Base-by-base conservation (phyloP, 1,140 invertebrate species). In the Drosophila hydei region DNA sequence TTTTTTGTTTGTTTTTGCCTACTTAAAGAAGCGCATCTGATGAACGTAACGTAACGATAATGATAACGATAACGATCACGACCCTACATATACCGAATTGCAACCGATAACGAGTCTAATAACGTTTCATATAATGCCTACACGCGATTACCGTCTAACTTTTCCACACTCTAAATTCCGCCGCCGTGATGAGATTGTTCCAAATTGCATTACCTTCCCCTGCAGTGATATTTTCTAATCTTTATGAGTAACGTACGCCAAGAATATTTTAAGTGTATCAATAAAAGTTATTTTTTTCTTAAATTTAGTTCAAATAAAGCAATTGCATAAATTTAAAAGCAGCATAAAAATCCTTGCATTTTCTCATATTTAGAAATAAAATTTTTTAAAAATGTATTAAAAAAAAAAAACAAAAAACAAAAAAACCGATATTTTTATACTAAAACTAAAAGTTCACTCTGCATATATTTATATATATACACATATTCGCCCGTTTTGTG, bases 291-390 rank as follows among this genome's bases (percentile, higher is more conserved):
- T 61, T 68, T 69, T 68, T 85, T 69, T 68, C 54, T 50, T 77
- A 59, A 62, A 62, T 59, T 62, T 71, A 73, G 52, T 71, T 45
- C 38, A 61, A 85, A 85, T 87, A 81, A 85, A 85, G 63, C 52
- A 80, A 87, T 21, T 71, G 61, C 40, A 21, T 75, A 80, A 77
- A 55, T 54, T 54, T 36, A 61, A 75, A 81, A 75, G 43, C 74
- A 85, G 83, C 77, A 85, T 87, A 81, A 84, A 77, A 69, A 68
- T 47, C 47, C 64, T 85, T 85, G 83, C 83, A 85, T 88, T 85
- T 84, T 85, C 71, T 85, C 77, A 85, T 81, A 63, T 78, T 38
- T 65, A 83, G 58, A 67, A 78, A 83, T 77, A 76, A 75, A 64
- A 5, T 47, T 42, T 56, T 74, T 79, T 52, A 75, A 63, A 52